Base-by-base conservation (phyloP, 2,888 invertebrate species). In the Hipparchia semele region DNA sequence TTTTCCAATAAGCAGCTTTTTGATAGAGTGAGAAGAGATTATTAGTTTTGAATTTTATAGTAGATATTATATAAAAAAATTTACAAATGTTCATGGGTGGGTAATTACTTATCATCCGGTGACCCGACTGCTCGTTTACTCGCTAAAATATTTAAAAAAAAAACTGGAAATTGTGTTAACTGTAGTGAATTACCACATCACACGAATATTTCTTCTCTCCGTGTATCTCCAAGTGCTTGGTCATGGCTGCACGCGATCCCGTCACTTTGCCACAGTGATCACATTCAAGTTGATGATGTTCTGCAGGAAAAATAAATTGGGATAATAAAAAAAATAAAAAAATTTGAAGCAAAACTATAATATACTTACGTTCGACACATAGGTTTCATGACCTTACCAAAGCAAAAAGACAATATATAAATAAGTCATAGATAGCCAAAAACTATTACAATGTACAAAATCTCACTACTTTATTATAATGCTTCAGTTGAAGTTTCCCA, bases 231-330 rank as follows among this genome's bases (percentile, higher is more conserved):
- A 96, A 90, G 87, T 97, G 97, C 84, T 97, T 97, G 80, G 96
- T 96, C 87, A 97, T 95, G 0, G 97, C 96, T 39, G 96, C 96
- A 79, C 96, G 95, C 0, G 97, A 96, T 39, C 96, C 95, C 79
- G 97, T 97, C 73, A 95, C 93, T 84, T 96, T 96, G 0, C 96
- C 95, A 81, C 97, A 97, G 75, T 96, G 87, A 82, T 97, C 96
- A 85, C 97, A 97, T 76, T 95, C 94, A 80, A 95, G 96, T 6
- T 56, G 12, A 60, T 3, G 23, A 45, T 64, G 39, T n/a, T 61
- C 70, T 69, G 39, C 12, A 60, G 13, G 2, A 56, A 45, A 12
- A 61, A 46, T 45, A 67, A 70, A 61, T 51, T 46, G n/a, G 2
- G 8, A 45, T 49, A 49, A 4, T 39, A 4, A 39, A 39, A 39